phyloP scores from a whole-genome alignment of 2,888 invertebrate genomes.

The Apotomis turbidana region DNA sequence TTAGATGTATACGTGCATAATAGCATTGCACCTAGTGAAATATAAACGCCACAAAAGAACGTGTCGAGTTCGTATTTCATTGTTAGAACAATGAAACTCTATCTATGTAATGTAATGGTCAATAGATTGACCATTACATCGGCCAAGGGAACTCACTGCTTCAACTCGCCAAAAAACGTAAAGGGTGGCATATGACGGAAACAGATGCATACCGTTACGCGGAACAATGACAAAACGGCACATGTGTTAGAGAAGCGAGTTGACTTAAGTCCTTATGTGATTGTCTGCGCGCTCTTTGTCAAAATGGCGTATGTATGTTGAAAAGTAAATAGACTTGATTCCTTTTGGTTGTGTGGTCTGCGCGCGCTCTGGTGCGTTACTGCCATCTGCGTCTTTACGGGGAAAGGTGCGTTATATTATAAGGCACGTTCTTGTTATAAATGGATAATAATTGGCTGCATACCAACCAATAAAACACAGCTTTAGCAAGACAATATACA shows the following conservation, averaged over 20 bases:
- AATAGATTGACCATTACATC: not conserved
- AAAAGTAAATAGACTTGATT: not conserved
- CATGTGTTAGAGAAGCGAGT: not conserved
- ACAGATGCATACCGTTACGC: conserved; percentile 26
- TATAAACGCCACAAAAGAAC: not conserved
- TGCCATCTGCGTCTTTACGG: conserved; percentile 39
- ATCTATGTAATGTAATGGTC: too few relatives aligned
- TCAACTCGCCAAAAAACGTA: conserved; percentile 19
- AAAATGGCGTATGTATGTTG: not conserved
- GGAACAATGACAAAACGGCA: not conserved
- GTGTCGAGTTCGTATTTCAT: not conserved
- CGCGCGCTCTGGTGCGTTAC: conserved; percentile 23
- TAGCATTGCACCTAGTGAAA: too few relatives aligned
- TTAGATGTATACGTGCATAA: too few relatives aligned
- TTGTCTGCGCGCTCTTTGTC: not conserved
- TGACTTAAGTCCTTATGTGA: not conserved
- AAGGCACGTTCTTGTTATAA: not conserved
- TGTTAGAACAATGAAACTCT: too few relatives aligned
- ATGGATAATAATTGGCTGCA: too few relatives aligned
- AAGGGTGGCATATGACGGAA: conserved; percentile 40
- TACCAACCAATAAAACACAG: too few relatives aligned
- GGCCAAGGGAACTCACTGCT: not conserved
- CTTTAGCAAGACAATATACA: too few relatives aligned
- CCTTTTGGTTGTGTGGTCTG: not conserved
- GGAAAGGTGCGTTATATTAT: conserved; percentile 8